Conservation (phyloP, 2,113 vertebrate genomes). For the Crotalus helleri region DNA sequence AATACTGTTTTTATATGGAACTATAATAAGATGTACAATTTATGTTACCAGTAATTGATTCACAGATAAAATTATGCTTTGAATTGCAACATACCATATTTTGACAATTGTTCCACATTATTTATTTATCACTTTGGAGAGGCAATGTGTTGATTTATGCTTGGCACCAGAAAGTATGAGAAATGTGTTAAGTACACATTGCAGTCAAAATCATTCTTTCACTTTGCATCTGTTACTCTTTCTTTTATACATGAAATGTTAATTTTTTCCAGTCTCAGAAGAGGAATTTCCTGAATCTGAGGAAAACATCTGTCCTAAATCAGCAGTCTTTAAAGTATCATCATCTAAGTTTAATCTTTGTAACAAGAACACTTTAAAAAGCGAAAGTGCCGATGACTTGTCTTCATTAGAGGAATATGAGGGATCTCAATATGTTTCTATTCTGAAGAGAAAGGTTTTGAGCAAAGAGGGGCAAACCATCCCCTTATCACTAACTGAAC, state of each 20-base stretch:
- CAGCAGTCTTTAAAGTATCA: constrained; percentile 6
- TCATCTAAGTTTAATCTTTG: constrained; percentile 20
- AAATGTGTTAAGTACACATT: neutral
- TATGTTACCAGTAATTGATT: neutral
- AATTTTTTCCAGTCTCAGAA: constrained; percentile 50
- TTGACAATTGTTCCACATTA: neutral
- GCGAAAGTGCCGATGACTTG: neutral
- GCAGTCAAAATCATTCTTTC: neutral
- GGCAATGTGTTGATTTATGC: neutral
- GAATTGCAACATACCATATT: neutral
- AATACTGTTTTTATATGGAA: constrained; percentile 16
- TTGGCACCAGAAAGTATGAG: neutral
- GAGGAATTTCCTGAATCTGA: constrained; percentile 56
- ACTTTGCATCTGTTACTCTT: neutral
- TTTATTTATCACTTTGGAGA: neutral
- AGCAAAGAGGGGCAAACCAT: neutral
- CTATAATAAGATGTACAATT: neutral
- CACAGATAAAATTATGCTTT: constrained; percentile 1
- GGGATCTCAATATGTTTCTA: constrained; percentile 4
- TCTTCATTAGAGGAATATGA: constrained; percentile 17
- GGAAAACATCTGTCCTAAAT: constrained; percentile 60
- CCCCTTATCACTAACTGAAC: neutral
- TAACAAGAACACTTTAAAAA: neutral
- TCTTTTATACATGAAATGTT: neutral
- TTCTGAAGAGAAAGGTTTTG: neutral